phyloP scores from a whole-genome alignment of 2,888 invertebrate genomes.

The Oscheius sp. region DNA sequence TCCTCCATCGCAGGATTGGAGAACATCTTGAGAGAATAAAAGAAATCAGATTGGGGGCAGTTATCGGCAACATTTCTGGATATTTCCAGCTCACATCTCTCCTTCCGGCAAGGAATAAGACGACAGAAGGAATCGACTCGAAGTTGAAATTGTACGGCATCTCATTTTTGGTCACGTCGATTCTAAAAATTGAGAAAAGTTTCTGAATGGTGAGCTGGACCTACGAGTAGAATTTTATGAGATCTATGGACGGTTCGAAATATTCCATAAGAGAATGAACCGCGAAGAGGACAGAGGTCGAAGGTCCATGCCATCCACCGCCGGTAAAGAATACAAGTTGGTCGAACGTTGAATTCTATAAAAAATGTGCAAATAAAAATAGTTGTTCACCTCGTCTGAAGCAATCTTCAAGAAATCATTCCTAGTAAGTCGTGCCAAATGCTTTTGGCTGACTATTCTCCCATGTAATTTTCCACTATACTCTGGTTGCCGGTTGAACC shows the following conservation, averaged over 20 bases:
- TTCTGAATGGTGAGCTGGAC: slow-evolving; percentile 11
- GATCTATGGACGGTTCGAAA: slow-evolving; percentile 36
- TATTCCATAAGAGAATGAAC: slow-evolving; percentile 43
- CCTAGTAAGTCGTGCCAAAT: neutral
- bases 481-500: neutral
- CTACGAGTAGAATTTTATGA: slow-evolving; percentile 51
- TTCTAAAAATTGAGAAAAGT: slow-evolving; percentile 34
- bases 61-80: slow-evolving; percentile 45
- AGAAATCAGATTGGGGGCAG: slow-evolving; percentile 55
- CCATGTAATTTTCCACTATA: neutral
- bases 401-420: neutral
- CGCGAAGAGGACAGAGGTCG: slow-evolving; percentile 40
- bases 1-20: slow-evolving; percentile 21
- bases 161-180: slow-evolving; percentile 50
- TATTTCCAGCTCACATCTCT: slow-evolving; percentile 39
- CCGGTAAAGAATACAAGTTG: slow-evolving; percentile 53
- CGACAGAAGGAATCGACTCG: slow-evolving; percentile 48
- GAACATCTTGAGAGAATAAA: slow-evolving; percentile 42
- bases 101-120: slow-evolving; percentile 48
- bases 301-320: slow-evolving; percentile 46
- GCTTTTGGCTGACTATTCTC: slow-evolving; percentile 8
- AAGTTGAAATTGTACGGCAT: slow-evolving; percentile 54
- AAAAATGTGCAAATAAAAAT: neutral
- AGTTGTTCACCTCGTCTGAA: neutral
- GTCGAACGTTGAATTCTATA: slow-evolving; percentile 39